Evolutionary conservation across 2,113 vertebrate genomes (phyloP).

Genomic region (Istiophorus platypterus): DNA sequence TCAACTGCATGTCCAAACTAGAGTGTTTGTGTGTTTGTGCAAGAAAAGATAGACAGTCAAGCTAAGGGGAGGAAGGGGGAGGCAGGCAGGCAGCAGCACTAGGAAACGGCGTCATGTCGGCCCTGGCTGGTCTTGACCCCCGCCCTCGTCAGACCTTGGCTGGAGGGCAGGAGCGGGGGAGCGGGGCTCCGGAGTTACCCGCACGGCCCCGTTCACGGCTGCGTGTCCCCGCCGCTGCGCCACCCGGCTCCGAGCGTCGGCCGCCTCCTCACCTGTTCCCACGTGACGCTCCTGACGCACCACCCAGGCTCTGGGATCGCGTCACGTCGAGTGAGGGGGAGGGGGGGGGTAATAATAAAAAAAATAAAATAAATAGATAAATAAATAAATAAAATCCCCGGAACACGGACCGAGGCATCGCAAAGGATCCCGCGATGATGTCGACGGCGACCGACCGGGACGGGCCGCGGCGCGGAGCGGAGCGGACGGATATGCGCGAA

Average conservation of each 20-base stretch:
- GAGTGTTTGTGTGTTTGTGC: conserved; percentile 51
- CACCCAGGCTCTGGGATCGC: neutral
- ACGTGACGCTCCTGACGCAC: neutral
- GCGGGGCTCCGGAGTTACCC: conserved; percentile 57
- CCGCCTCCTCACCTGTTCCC: conserved; percentile 40
- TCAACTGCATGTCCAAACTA: conserved; percentile 46
- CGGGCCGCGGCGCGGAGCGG: too few species aligned
- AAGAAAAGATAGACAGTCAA: conserved; percentile 33
- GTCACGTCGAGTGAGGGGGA: too few species aligned
- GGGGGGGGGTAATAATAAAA: too few species aligned
- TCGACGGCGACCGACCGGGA: too few species aligned
- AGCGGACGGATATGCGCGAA: neutral
- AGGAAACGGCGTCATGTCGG: conserved; percentile 51
- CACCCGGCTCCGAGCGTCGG: conserved; percentile 30
- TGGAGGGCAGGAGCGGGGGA: conserved; percentile 55
- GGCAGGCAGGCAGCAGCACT: conserved; percentile 68
- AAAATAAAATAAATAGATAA: too few species aligned
- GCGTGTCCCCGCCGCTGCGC: conserved; percentile 40
- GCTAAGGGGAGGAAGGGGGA: neutral
- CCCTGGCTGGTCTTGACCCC: conserved; percentile 20
- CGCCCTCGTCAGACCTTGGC: conserved; percentile 24
- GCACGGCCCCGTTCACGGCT: conserved; percentile 38
- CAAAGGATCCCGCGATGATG: conserved; percentile 57
- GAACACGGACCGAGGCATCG: conserved; percentile 16
- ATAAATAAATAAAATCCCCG: conserved; percentile 4